Base-by-base conservation (phyloP, 2,888 invertebrate species). In the Coelopa pilipes region DNA sequence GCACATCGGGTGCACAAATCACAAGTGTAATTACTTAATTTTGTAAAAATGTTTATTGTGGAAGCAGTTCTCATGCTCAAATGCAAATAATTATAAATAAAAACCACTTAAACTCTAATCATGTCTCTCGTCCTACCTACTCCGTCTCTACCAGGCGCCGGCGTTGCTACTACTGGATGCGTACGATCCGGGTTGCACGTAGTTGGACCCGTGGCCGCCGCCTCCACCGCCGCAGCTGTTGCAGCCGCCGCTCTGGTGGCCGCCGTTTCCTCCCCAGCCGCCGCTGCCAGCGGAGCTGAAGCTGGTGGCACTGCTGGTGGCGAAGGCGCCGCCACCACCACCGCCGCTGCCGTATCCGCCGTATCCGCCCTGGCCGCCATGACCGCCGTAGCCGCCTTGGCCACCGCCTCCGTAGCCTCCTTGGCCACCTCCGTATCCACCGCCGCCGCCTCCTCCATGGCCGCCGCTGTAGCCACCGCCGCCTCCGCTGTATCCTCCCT, bases 261-360 rank as follows among this genome's bases (percentile, higher is more conserved):
- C 66, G 12, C 75, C 59, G 57, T 34, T 45, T 12, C 74, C 71
- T 12, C 67, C 67, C 60, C 72, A 50, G 4, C 74, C 68, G 15
- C 67, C 67, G 65, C 72, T 68, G 7, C 63, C 60, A 12, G 72
- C 55, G 10, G 74, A 69, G 21, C 76, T 74, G 47, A 45, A 67
- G 50, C 76, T 74, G 53, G 50, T 72, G n/a, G 74, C 49, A 50
- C 70, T 73, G 70, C 75, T 74, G 57, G 60, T 50, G 7, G 75
- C 21, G 57, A 60, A 74, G 19, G 75, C 70, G 12, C 45, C 66
- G 50, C 50, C 13, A 5, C 55, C 53, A 12, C 49, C 62, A 17
- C 53, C 47, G 11, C 62, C 62, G 4, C 62, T 19, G 15, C 47
- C 19, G 13, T 19, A 17, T 1, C 70, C 57, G 2, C 59, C 59